Evolutionary conservation across 1,140 invertebrate species (phyloP), one percentile per base, ranked within the genome.

Genomic region (Cotesia vestalis): DNA sequence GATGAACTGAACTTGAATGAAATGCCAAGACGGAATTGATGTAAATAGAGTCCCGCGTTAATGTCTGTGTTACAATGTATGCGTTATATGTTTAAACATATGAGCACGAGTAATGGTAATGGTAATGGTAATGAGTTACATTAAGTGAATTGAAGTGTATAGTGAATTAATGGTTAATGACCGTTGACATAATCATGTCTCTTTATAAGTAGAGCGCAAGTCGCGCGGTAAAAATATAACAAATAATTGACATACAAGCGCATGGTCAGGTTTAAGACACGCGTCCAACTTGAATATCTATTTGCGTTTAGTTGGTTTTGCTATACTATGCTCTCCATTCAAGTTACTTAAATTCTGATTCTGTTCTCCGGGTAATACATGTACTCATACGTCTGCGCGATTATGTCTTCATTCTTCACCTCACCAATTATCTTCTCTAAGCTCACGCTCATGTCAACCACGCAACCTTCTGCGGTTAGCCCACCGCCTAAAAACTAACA

Each of bases 281-380:
- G 17, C 57, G 20, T 27, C 17, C 17, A 20, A 59, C 14, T 59
- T 9, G 8, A 55, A 55, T 55, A 55, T 55, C 53, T 59, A 59
- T 59, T 59, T 27, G 17, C 20, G 57, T 17, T 20, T 27, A 27
- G 27, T 27, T 27, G 3, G 8, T 59, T 20, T 9, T 27, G 20
- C 27, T 27, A 27, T 27, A 27, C 27, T 27, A 20, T 27, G 9
- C 20, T 20, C 57, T 59, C 17, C 20, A 59, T 20, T 27, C 3
- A 70, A 46, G 46, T 69, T 60, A 34, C 36, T 61, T 36, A 38
- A 67, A 68, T 69, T 72, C 75, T 27, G 27, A 66, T 83, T 78
- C 78, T 84, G 82, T 76, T 84, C 80, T 79, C 83, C 83, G 81
- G 78, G 76, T 83, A 83, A 11, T 70, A 76, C 75, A 77, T 76